Evolutionary conservation across 2,113 vertebrate species (phyloP), one percentile per base, ranked within the genome.

Genomic region (Labrus mixtus): DNA sequence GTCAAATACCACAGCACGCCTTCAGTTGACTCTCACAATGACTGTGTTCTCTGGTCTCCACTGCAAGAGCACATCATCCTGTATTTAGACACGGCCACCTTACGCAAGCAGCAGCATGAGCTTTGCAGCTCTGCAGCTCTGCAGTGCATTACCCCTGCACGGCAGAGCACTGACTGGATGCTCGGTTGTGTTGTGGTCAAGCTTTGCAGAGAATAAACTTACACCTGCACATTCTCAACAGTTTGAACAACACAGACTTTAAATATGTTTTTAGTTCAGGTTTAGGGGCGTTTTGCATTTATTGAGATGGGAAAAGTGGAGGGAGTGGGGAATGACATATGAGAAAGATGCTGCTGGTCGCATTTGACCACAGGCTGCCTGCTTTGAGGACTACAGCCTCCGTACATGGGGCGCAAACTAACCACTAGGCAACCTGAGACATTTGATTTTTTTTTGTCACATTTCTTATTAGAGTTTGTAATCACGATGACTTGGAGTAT

Each of bases 1-100:
- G 73, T 87, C 73, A 73, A 79, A 89, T 76, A 80, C 81, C 86
- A 83, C 79, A 81, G 33, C 72, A 76, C 86, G 69, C 89, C 87
- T 78, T 86, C 91, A 79, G 72, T 58, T 25, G 76, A 37, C 84
- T 92, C 87, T 91, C 87, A 84, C 75, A 88, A 90, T 93, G 90
- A 93, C 85, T 91, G 73, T 54, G 56, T 81, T 83, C 33, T 76
- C 46, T 76, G 25, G 46, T 66, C 72, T 76, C 59, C 63, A 45
- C 36, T 36, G 76, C 66, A 75, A 76, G 63, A 77, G 57, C 66
- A 62, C 73, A 59, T 85, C 63, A 55, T 73, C 66, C 67, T 78
- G 58, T 57, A 66, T 88, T 76, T 65, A 84, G 78, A 84, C 56
- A 73, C 4, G 29, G 73, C 73, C 78, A 74, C 84, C 78, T 76